A percentile compares a stretch with the other conserved stretches of the same genome.
phyloP scores from a whole-genome alignment of 2,888 invertebrate species.

The Ormyrus nitidulus region DNA sequence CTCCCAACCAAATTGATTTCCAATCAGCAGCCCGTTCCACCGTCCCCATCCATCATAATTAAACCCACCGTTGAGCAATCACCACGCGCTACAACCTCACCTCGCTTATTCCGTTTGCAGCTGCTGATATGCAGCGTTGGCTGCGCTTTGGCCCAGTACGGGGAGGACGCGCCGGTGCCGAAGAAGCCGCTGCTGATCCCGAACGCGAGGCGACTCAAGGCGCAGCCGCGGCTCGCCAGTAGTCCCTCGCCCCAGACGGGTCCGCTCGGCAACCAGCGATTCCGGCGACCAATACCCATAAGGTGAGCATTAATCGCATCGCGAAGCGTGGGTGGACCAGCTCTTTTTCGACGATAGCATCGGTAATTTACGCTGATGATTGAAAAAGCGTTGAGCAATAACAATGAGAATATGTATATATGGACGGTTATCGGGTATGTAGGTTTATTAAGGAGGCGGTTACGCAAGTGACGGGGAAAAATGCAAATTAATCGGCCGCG shows the following conservation, averaged over 20 bases:
- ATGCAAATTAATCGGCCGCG: no score
- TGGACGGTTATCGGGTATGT: slow-evolving; percentile 3
- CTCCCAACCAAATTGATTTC: no score
- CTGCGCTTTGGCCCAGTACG: slow-evolving; percentile 62
- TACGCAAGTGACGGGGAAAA: background rate
- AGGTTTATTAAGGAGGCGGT: slow-evolving; percentile 15
- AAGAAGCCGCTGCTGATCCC: slow-evolving; percentile 43
- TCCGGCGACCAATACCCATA: slow-evolving; percentile 66
- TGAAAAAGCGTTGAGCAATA: slow-evolving; percentile 10
- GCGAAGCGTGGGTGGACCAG: background rate
- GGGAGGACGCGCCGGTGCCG: slow-evolving; percentile 16
- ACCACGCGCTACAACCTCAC: no score
- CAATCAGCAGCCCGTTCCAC: no score
- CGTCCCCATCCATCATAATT: no score
- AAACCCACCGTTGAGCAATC: no score
- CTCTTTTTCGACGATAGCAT: background rate
- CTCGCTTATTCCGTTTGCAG: slow-evolving; percentile 55
- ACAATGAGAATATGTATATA: slow-evolving; percentile 13
- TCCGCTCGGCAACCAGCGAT: slow-evolving; percentile 59
- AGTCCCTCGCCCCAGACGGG: slow-evolving; percentile 59
- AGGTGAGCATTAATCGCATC: slow-evolving; percentile 59
- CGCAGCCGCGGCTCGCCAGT: slow-evolving; percentile 14
- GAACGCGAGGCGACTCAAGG: slow-evolving; percentile 33
- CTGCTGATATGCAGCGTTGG: slow-evolving; percentile 63
- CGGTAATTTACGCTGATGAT: slow-evolving; percentile 2